Conservation (phyloP, 2,113 vertebrate species). For the Microcebus lehilahytsara region DNA sequence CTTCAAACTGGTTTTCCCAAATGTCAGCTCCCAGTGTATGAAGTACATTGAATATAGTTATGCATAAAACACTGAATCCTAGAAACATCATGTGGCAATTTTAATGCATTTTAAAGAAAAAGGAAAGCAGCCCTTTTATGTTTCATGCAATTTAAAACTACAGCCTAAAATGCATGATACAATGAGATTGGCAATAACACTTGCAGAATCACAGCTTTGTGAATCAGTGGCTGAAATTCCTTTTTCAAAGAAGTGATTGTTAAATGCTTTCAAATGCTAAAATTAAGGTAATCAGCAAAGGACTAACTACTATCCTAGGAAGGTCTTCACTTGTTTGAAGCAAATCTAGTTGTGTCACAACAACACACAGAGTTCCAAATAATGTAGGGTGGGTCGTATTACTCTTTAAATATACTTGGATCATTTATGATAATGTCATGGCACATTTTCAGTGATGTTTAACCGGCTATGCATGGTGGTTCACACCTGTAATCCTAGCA, state of each 20-base stretch:
- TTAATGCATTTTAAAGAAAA: conserved; percentile 16
- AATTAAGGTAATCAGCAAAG: background rate
- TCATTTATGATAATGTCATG: background rate
- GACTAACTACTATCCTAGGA: background rate
- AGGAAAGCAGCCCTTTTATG: background rate
- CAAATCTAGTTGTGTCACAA: background rate
- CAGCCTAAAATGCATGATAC: background rate
- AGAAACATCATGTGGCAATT: background rate
- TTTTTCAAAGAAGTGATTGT: background rate
- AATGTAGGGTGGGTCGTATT: background rate
- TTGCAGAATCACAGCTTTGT: background rate
- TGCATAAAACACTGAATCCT: background rate
- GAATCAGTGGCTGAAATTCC: background rate
- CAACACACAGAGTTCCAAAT: background rate
- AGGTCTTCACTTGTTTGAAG: background rate
- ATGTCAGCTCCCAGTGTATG: background rate
- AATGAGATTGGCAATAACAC: background rate
- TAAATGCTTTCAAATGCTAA: background rate
- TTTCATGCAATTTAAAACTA: background rate
- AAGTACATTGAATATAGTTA: background rate
- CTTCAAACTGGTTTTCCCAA: conserved; percentile 19
- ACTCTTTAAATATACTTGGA: background rate
- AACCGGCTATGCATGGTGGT: background rate
- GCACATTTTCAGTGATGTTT: background rate
- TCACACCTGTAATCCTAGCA: too few relatives aligned